These are phyloP conservation scores for Sebastes schlegelii DNA, from an alignment of 2,113 vertebrate species.

Conservation along the genomic window DNA sequence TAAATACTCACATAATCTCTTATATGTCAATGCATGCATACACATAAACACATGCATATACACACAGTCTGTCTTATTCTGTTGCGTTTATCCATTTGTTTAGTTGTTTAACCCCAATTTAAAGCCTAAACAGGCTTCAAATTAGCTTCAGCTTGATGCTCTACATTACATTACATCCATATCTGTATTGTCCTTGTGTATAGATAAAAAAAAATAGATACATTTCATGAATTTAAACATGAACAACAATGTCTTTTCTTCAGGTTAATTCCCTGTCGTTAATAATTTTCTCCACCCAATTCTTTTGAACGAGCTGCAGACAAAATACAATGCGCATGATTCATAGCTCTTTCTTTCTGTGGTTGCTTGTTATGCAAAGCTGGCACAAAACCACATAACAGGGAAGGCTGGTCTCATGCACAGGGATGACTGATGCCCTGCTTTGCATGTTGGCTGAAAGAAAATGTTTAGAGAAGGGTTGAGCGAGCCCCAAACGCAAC, in stretches of 20 bases:
- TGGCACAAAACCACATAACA: constrained; percentile 36
- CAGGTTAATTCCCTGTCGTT: not conserved
- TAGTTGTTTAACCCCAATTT: not conserved
- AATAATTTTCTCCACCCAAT: not conserved
- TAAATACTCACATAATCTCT: not conserved
- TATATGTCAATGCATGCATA: not conserved
- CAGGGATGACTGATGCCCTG: constrained; percentile 58
- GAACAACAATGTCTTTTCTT: not conserved
- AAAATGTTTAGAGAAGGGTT: constrained; percentile 71
- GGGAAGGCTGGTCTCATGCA: constrained; percentile 40
- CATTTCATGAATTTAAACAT: not conserved
- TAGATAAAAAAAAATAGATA: not conserved
- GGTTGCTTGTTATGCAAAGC: constrained; percentile 17
- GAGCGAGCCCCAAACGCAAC: constrained; percentile 46
- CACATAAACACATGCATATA: not conserved
- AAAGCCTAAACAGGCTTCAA: not conserved
- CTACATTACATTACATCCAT: not conserved
- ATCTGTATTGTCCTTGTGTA: not conserved
- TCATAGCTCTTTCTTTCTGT: constrained; percentile 17
- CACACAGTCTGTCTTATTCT: not conserved
- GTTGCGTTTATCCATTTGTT: constrained; percentile 9
- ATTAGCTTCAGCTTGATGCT: not conserved
- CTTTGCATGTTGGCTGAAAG: constrained; percentile 51
- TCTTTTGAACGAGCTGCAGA: constrained; percentile 22
- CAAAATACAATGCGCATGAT: constrained; percentile 12